phyloP scores from a whole-genome alignment of 2,113 vertebrate genomes.

The Chamaea fasciata region DNA sequence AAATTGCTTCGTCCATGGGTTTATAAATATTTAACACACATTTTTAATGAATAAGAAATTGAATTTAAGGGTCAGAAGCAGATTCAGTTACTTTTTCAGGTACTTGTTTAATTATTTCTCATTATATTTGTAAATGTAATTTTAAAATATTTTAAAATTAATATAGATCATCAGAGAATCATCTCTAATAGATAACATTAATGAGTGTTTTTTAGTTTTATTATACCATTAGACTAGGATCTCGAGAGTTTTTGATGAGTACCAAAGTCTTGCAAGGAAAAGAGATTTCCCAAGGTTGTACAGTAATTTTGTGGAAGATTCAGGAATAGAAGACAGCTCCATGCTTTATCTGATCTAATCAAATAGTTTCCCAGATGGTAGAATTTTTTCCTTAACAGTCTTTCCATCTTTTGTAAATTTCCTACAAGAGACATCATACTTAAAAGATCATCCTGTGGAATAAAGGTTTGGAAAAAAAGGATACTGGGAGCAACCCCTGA shows the following conservation, averaged over 20 bases:
- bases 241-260: not conserved
- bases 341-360: not conserved
- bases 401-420: not conserved
- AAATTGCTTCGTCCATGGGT: not conserved
- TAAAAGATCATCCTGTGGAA: not conserved
- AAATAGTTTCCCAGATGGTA: not conserved
- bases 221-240: not conserved
- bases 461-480: not conserved
- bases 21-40: constrained; percentile 48
- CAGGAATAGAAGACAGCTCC: not conserved
- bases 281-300: constrained; percentile 10
- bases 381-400: not conserved
- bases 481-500: not conserved
- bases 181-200: not conserved
- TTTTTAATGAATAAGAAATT: constrained; percentile 48
- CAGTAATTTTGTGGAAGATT: not conserved
- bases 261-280: not conserved
- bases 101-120: constrained; percentile 27
- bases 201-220: not conserved
- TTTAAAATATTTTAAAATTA: constrained; percentile 34
- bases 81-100: not conserved
- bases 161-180: constrained; percentile 16
- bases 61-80: constrained; percentile 23
- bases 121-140: constrained; percentile 50
- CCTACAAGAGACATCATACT: not conserved